Evolutionary conservation across 2,113 vertebrate species (phyloP).

Genomic region (Isurus oxyrinchus): DNA sequence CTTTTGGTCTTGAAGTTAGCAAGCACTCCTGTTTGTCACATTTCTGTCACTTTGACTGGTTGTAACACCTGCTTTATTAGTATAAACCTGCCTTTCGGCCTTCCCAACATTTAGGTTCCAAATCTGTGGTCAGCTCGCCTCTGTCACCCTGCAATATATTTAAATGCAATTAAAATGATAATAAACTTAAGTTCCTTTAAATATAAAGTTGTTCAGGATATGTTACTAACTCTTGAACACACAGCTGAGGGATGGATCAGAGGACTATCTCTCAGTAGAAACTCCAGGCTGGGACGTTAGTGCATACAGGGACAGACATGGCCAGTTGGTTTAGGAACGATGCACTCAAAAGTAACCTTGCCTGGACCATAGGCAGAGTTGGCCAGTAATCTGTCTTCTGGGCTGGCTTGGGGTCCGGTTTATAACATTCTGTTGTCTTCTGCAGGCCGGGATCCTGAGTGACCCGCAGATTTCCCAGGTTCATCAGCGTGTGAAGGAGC

Average conservation of each 20-base stretch:
- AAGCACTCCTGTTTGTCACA: background rate
- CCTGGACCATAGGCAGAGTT: background rate
- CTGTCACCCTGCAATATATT: background rate
- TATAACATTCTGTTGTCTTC: background rate
- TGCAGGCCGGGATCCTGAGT: slow-evolving; percentile 72
- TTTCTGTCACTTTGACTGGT: background rate
- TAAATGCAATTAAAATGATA: background rate
- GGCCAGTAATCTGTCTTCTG: too few relatives aligned
- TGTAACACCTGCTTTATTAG: background rate
- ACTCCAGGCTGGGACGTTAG: background rate
- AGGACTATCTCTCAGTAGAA: background rate
- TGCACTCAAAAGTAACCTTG: background rate
- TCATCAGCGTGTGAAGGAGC: slow-evolving; percentile 68
- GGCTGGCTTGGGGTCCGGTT: background rate
- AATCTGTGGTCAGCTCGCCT: background rate
- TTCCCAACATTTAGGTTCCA: background rate
- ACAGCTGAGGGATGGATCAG: background rate
- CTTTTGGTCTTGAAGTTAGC: background rate
- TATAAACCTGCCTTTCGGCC: background rate
- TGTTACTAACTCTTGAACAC: background rate
- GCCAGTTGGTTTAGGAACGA: background rate
- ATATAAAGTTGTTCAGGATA: background rate
- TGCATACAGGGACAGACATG: background rate
- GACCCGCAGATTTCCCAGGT: slow-evolving; percentile 69
- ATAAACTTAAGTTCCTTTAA: background rate